phyloP scores from a whole-genome alignment of 2,113 vertebrate species.

The Pipa parva region DNA sequence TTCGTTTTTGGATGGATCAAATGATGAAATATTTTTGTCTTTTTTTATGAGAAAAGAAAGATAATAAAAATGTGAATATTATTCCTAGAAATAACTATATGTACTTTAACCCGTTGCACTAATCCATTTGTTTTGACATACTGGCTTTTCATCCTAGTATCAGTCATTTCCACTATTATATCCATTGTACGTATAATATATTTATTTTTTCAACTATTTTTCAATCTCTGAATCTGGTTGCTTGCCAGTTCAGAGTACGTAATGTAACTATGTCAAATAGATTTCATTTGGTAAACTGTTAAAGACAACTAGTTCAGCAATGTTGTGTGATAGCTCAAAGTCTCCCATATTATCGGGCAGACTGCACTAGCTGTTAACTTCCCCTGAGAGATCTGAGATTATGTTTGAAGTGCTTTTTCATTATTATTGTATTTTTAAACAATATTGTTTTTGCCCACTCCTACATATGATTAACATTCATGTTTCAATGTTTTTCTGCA shows the following conservation, averaged over 20 bases:
- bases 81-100: conserved; percentile 14
- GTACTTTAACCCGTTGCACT: conserved; percentile 5
- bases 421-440: background rate
- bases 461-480: conserved; percentile 3
- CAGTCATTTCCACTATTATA: background rate
- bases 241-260: too few relatives aligned
- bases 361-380: conserved; percentile 19
- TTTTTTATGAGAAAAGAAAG: conserved; percentile 7
- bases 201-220: too few relatives aligned
- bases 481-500: background rate
- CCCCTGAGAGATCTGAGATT: conserved; percentile 34
- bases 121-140: conserved; percentile 1
- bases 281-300: background rate
- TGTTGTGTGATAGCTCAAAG: background rate
- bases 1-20: conserved; percentile 35
- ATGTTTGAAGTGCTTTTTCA: conserved; percentile 32
- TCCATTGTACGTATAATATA: background rate
- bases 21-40: conserved; percentile 1
- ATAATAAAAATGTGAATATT: background rate
- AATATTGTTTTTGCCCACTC: conserved; percentile 5
- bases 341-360: conserved; percentile 13
- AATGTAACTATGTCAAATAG: too few relatives aligned
- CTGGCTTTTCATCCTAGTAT: conserved; percentile 9
- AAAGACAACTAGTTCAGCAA: conserved; percentile 5
- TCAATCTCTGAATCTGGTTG: background rate